A percentile compares a stretch with the other conserved stretches of the same genome.
These are phyloP conservation scores for Microtus montanus DNA, from an alignment of 2,113 vertebrate species.

Conservation along the genomic window DNA sequence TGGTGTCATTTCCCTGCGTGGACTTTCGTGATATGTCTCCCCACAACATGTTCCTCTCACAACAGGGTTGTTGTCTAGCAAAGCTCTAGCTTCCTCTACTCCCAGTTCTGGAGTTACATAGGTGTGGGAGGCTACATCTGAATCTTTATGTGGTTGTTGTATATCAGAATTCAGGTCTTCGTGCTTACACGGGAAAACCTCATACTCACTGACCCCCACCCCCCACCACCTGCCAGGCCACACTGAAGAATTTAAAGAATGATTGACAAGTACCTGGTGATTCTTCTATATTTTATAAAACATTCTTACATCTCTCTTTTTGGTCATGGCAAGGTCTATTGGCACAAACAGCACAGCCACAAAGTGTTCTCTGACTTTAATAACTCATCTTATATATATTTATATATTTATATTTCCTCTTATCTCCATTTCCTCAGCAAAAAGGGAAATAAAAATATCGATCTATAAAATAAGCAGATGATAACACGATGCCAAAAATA, in stretches of 20 bases:
- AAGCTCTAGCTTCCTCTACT: background rate
- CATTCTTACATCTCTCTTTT: constrained; percentile 86
- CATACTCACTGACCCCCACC: background rate
- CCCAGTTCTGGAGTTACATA: background rate
- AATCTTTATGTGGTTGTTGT: background rate
- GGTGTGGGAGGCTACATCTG: background rate
- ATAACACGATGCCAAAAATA: constrained; percentile 92
- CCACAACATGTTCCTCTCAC: background rate
- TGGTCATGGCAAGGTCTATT: constrained; percentile 87
- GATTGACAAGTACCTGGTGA: constrained; percentile 57
- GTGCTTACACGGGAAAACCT: background rate
- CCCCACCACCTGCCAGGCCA: too few relatives aligned
- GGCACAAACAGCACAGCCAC: constrained; percentile 85
- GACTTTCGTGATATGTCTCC: background rate
- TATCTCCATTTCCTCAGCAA: constrained; percentile 83
- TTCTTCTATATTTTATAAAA: constrained; percentile 83
- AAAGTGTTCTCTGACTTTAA: constrained; percentile 78
- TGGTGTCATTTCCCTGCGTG: background rate
- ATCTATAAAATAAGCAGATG: constrained; percentile 89
- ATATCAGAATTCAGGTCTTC: background rate
- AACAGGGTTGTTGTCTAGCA: background rate
- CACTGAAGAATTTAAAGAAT: background rate
- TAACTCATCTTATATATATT: constrained; percentile 70
- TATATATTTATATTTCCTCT: constrained; percentile 76
- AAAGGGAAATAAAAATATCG: constrained; percentile 84